Conservation (phyloP, 2,888 invertebrate genomes). For the Sarcophaga subvicina region DNA sequence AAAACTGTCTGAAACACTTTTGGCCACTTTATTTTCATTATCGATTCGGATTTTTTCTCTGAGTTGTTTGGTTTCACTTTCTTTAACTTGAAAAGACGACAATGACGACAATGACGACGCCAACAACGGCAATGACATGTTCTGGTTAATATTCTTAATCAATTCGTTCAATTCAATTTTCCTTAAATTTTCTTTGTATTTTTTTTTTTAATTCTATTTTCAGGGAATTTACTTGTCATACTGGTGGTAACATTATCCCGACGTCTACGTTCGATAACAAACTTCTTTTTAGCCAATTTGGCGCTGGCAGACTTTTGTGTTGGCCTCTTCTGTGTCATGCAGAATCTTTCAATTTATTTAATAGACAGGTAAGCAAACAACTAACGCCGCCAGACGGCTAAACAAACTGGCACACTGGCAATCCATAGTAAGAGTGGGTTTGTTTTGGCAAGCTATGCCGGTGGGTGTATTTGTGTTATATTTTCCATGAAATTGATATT, state of each 20-base stretch:
- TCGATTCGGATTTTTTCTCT: neutral
- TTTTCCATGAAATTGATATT: too few species aligned
- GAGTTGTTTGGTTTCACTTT: neutral
- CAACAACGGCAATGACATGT: neutral
- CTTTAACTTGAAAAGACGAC: neutral
- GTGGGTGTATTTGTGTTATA: neutral
- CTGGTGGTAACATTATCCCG: slow-evolving; percentile 92
- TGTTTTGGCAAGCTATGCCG: too few species aligned
- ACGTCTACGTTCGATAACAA: slow-evolving; percentile 92
- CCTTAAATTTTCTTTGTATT: slow-evolving; percentile 40
- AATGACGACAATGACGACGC: neutral
- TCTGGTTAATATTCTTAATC: slow-evolving; percentile 36
- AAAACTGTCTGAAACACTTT: slow-evolving; percentile 5
- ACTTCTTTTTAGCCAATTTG: slow-evolving; percentile 95
- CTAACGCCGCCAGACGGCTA: too few species aligned
- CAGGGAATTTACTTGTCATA: slow-evolving; percentile 94
- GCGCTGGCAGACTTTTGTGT: slow-evolving; percentile 96
- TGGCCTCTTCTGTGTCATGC: slow-evolving; percentile 95
- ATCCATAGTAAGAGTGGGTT: too few species aligned
- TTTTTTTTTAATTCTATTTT: slow-evolving; percentile 75
- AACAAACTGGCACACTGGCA: too few species aligned
- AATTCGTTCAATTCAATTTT: slow-evolving; percentile 44
- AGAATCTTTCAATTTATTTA: slow-evolving; percentile 92
- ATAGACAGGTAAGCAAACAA: slow-evolving; percentile 86
- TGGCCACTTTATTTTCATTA: slow-evolving; percentile 3